Evolutionary conservation across 1,140 invertebrate species (phyloP).

Genomic region (Drosophila simulans): DNA sequence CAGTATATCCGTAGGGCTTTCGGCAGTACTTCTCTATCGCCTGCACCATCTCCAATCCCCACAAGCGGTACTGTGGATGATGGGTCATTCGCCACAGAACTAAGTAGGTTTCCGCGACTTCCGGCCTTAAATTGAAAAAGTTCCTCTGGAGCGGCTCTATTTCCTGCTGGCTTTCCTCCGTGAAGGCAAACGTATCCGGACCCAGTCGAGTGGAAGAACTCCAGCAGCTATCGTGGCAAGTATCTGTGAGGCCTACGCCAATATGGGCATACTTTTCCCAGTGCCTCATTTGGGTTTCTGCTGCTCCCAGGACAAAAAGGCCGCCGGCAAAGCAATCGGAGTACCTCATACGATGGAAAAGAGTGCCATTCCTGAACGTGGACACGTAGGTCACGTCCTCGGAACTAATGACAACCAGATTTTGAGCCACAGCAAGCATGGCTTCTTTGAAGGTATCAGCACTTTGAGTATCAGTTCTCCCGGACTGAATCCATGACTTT

Average conservation of each 20-base stretch:
- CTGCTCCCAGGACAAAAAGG: conserved; percentile 95
- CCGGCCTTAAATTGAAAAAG: conserved; percentile 97
- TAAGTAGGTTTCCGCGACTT: conserved; percentile 98
- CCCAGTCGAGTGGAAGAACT: conserved; percentile 94
- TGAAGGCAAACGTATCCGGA: conserved; percentile 92
- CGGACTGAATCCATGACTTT: conserved; percentile 97
- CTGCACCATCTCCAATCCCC: conserved; percentile 97
- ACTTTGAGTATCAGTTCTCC: conserved; percentile 90
- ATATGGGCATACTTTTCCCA: conserved; percentile 93
- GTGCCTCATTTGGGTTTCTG: conserved; percentile 86
- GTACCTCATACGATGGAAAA: conserved; percentile 99
- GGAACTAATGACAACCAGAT: conserved; percentile 92
- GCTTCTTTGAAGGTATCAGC: conserved; percentile 96
- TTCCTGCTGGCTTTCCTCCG: conserved; percentile 89
- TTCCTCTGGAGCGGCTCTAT: conserved; percentile 90
- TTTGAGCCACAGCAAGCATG: conserved; percentile 89
- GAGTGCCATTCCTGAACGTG: conserved; percentile 94
- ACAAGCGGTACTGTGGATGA: conserved; percentile 97
- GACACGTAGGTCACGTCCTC: conserved; percentile 95
- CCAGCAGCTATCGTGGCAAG: conserved; percentile 98
- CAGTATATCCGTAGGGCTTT: conserved; percentile 95
- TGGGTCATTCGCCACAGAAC: conserved; percentile 97
- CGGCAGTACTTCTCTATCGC: conserved; percentile 97
- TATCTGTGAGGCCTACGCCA: conserved; percentile 94
- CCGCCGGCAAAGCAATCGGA: conserved; percentile 98